Conservation (phyloP, 2,888 invertebrate species). For the Sminthurinus aureus region DNA sequence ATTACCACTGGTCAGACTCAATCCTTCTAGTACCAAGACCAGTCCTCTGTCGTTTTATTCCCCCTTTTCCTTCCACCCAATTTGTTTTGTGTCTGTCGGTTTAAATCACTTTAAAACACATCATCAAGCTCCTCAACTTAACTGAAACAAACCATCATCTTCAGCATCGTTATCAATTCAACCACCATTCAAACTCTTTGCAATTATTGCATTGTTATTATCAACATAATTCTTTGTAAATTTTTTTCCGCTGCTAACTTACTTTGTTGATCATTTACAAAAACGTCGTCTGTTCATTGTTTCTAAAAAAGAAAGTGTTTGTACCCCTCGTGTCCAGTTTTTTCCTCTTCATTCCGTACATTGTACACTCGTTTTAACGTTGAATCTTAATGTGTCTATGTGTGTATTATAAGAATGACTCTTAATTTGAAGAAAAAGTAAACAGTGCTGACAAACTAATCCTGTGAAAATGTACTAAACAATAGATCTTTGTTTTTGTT, state of each 20-base stretch:
- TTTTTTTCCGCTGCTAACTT: background rate
- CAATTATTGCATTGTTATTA: too few relatives aligned
- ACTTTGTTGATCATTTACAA: background rate
- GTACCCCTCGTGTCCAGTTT: background rate
- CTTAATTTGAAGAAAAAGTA: too few relatives aligned
- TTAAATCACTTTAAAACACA: constrained; percentile 32
- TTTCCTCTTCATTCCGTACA: constrained; percentile 3
- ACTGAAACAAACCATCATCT: background rate
- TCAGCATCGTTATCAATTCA: background rate
- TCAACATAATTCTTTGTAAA: background rate
- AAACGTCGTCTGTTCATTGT: background rate
- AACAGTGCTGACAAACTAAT: too few relatives aligned
- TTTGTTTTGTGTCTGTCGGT: constrained; percentile 37
- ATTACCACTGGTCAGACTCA: constrained; percentile 28
- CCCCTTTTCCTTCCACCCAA: constrained; percentile 31
- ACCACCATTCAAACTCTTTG: background rate
- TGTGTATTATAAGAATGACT: too few relatives aligned
- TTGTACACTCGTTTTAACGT: too few relatives aligned
- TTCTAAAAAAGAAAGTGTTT: background rate
- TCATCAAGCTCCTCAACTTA: constrained; percentile 28
- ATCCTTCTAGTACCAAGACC: constrained; percentile 13
- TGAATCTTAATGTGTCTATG: too few relatives aligned
- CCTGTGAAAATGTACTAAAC: too few relatives aligned
- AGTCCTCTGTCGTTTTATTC: constrained; percentile 25
- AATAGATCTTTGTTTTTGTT: too few relatives aligned